phyloP scores from a whole-genome alignment of 2,113 vertebrate genomes.

The Oplegnathus fasciatus region DNA sequence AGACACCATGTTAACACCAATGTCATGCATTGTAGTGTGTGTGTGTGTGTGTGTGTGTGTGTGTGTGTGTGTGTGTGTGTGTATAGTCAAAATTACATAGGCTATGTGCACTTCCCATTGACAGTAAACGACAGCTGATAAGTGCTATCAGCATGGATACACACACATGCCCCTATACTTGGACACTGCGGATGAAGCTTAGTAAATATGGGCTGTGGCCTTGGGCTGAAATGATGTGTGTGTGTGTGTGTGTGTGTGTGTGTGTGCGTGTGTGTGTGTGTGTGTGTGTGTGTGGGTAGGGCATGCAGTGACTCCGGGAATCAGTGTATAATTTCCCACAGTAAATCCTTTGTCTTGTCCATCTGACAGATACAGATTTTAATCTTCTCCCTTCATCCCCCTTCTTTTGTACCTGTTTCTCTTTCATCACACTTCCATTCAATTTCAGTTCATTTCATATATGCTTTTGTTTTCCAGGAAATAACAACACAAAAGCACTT shows the following conservation, averaged over 20 bases:
- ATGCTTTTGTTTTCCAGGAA: constrained; percentile 1
- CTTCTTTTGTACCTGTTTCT: background rate
- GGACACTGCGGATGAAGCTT: background rate
- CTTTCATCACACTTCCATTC: constrained; percentile 21
- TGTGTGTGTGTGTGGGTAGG: background rate
- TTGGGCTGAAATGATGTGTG: background rate
- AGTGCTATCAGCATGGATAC: background rate
- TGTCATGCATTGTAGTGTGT: constrained; percentile 19
- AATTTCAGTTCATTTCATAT: constrained; percentile 7
- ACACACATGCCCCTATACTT: constrained; percentile 3
- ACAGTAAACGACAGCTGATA: background rate
- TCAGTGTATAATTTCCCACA: constrained; percentile 45
- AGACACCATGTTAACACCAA: constrained; percentile 31
- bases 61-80: constrained; percentile 7
- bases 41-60: background rate
- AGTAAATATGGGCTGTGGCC: constrained; percentile 13
- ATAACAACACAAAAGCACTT: background rate
- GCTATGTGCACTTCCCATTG: background rate
- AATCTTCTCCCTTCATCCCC: constrained; percentile 37
- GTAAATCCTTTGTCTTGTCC: constrained; percentile 35
- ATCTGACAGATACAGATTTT: constrained; percentile 55
- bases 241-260: background rate
- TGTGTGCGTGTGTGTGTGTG: constrained; percentile 10
- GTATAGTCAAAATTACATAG: background rate
- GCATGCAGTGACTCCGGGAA: constrained; percentile 35